Evolutionary conservation across 2,113 vertebrate species (phyloP), one percentile per base, ranked within the genome.

Genomic region (Leucosticte australis): DNA sequence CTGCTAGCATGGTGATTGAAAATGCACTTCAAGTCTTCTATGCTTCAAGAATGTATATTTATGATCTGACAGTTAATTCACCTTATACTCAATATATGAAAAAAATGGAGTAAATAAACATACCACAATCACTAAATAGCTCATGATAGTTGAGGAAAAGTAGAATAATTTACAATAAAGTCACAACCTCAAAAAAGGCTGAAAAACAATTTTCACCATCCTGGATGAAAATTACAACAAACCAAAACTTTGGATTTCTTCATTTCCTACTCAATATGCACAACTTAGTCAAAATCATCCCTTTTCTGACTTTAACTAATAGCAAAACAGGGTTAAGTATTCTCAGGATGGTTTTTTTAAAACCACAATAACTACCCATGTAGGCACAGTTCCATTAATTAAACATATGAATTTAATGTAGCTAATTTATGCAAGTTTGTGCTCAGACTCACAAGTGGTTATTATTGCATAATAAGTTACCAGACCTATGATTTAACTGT

Each of bases 391-490:
- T 73, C 28, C 59, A 73, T 69, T 92, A 96, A 92, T 87, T 87
- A 94, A 91, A 53, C 27, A 26, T 53, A 83, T 28, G 11, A 87
- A 83, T 65, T 91, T 84, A 94, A 87, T 39, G 7, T 10, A 83
- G 20, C 19, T 86, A 92, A 87, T 85, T 69, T 79, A 80, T 92
- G 81, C 74, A 95, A 74, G 70, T 91, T 89, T 80, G 35, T 68
- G 39, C 50, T 60, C 42, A 76, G 60, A 75, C 39, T 71, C 70
- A 71, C 6, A 15, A 18, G 28, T 57, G 41, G 52, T 65, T 94
- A 65, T 42, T 31, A 26, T 16, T 53, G 57, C 20, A 73, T 47
- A 83, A 56, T 42, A 67, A 67, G 27, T 35, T 73, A 39, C 26
- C 35, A 83, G 50, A 77, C 46, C 27, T 59, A 8, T 57, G 39